Conservation (phyloP, 2,888 invertebrate species). For the Carpatolechia fugitivella region DNA sequence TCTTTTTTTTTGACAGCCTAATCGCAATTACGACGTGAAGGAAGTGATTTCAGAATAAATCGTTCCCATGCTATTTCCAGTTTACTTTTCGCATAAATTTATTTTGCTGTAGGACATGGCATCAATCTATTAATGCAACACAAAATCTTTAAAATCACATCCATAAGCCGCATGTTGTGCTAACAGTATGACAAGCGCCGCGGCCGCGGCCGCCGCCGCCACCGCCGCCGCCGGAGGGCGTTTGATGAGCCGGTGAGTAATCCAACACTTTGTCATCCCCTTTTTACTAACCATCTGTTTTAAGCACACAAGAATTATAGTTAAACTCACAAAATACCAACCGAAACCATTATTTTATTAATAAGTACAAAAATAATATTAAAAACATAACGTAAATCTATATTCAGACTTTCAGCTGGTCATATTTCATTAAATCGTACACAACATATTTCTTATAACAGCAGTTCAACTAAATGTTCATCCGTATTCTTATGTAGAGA, state of each 20-base stretch:
- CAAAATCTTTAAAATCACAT: conserved; percentile 38
- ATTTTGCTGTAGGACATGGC: no score
- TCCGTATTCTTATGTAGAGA: no score
- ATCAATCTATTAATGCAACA: no score
- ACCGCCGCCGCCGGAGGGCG: conserved; percentile 34
- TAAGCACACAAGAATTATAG: conserved; percentile 24
- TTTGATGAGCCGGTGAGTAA: conserved; percentile 37
- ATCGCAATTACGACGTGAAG: no score
- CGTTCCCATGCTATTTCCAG: no score
- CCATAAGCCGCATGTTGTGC: conserved; percentile 60
- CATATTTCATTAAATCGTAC: background rate
- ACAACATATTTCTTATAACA: background rate
- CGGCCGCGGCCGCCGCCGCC: conserved; percentile 29
- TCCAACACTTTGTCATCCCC: conserved; percentile 41
- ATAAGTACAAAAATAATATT: conserved; percentile 5
- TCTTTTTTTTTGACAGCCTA: no score
- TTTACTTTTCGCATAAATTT: no score
- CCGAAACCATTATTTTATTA: conserved; percentile 32
- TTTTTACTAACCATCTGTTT: conserved; percentile 39
- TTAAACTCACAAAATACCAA: conserved; percentile 13
- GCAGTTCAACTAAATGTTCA: no score
- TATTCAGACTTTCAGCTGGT: background rate
- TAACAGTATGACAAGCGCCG: conserved; percentile 58
- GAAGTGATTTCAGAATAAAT: no score
- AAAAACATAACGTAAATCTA: background rate